Conservation (phyloP, 2,113 vertebrate genomes). For the Protomyctophum bolini region DNA sequence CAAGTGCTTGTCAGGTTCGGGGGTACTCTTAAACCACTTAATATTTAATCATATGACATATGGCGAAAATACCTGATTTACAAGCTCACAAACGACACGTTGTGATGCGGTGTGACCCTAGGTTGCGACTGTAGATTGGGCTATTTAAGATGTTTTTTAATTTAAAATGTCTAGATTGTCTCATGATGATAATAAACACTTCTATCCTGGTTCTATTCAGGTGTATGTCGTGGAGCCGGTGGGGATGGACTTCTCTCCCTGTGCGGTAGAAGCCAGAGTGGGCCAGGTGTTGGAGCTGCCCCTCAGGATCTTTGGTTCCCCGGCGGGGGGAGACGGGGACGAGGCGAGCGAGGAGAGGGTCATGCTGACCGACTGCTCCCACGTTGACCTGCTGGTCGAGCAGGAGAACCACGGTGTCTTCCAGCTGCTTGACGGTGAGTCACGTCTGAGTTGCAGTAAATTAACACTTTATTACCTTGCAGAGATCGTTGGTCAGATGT, state of each 20-base stretch:
- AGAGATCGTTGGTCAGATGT: no score
- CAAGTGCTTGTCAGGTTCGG: no score
- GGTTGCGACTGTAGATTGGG: no score
- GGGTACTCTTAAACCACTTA: no score
- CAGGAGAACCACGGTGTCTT: constrained; percentile 88
- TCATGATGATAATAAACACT: no score
- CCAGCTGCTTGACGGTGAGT: constrained; percentile 82
- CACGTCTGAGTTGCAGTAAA: not conserved
- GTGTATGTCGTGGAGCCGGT: constrained; percentile 91
- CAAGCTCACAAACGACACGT: no score
- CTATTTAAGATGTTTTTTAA: no score
- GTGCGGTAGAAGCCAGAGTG: constrained; percentile 85
- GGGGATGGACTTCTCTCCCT: constrained; percentile 89
- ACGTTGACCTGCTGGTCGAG: constrained; percentile 86
- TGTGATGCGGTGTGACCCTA: no score
- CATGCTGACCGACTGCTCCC: constrained; percentile 91
- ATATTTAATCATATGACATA: no score
- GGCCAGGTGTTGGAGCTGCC: constrained; percentile 88
- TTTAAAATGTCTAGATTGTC: no score
- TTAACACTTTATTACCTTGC: no score
- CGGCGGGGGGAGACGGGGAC: constrained; percentile 53
- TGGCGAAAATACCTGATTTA: no score
- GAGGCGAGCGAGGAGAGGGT: constrained; percentile 70
- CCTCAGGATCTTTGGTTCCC: constrained; percentile 83
- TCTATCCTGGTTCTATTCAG: constrained; percentile 65